Evolutionary conservation across 2,113 vertebrate species (phyloP).

Genomic region (Isichthys henryi): DNA sequence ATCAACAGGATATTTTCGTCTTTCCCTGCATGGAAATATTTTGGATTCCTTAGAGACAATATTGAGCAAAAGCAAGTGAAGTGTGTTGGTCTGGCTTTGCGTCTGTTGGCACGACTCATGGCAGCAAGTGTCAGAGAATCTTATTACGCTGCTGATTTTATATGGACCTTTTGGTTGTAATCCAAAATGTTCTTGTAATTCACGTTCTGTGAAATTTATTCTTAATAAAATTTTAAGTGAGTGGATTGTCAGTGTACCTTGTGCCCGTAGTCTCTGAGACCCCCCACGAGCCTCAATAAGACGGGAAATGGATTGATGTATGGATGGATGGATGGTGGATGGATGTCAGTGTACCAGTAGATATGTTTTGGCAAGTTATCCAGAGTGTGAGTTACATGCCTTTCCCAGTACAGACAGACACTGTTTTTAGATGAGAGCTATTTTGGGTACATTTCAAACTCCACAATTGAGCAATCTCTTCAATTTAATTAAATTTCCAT

Average conservation of each 20-base stretch:
- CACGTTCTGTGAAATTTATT: neutral
- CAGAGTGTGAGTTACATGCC: neutral
- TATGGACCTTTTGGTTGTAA: neutral
- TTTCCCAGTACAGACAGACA: neutral
- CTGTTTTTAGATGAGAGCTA: neutral
- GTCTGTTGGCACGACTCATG: neutral
- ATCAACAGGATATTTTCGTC: neutral
- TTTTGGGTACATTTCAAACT: neutral
- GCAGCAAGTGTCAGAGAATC: neutral
- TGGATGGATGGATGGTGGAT: neutral
- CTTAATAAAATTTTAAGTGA: neutral
- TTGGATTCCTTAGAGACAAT: neutral
- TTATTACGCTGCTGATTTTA: neutral
- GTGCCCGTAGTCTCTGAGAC: neutral
- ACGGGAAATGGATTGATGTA: neutral
- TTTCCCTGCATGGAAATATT: neutral
- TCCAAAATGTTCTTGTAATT: neutral
- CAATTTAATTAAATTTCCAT: neutral
- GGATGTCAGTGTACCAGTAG: neutral
- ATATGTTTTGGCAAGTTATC: too few species aligned
- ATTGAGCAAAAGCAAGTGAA: neutral
- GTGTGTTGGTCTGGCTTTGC: neutral
- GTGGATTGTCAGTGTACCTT: neutral
- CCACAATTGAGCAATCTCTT: neutral
- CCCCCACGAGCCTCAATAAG: neutral